phyloP scores from a whole-genome alignment of 2,888 invertebrate species.

The Eristalinus aeneus region DNA sequence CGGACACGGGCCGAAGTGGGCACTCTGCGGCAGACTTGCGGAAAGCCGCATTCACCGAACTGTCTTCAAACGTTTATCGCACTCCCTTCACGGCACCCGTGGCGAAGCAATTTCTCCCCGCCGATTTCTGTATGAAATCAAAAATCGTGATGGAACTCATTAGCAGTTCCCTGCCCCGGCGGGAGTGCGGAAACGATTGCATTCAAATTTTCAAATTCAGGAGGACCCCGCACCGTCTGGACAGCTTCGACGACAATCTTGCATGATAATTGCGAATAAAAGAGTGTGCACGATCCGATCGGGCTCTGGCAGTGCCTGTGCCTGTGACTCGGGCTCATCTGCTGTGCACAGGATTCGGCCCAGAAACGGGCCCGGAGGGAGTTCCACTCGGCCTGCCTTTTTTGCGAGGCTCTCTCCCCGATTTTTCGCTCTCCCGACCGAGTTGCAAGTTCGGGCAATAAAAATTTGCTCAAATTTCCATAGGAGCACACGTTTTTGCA shows the following conservation, averaged over 20 bases:
- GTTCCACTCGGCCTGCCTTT: neutral
- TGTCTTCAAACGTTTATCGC: neutral
- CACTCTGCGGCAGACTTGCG: conserved; percentile 34
- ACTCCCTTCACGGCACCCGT: conserved; percentile 11
- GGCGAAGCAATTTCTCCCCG: conserved; percentile 37
- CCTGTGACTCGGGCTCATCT: neutral
- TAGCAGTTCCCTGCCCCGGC: conserved; percentile 65
- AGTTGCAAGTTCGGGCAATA: conserved; percentile 56
- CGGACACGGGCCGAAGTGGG: conserved; percentile 4
- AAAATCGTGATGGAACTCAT: conserved; percentile 71
- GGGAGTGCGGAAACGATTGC: conserved; percentile 57
- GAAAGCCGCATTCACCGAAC: conserved; percentile 51
- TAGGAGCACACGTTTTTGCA: conserved; percentile 69
- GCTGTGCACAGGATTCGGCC: neutral
- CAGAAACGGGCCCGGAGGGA: neutral
- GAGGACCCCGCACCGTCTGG: neutral
- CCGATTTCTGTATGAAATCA: conserved; percentile 65
- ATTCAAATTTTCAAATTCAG: conserved; percentile 66
- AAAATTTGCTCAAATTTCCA: conserved; percentile 70
- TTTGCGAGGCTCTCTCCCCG: neutral
- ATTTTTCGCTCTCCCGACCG: neutral
- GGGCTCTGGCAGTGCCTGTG: neutral
- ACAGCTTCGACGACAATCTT: conserved; percentile 52
- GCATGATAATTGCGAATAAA: conserved; percentile 70
- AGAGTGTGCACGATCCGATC: conserved; percentile 68